Base-by-base conservation (phyloP, 2,113 vertebrate genomes). In the Cathartes aura region DNA sequence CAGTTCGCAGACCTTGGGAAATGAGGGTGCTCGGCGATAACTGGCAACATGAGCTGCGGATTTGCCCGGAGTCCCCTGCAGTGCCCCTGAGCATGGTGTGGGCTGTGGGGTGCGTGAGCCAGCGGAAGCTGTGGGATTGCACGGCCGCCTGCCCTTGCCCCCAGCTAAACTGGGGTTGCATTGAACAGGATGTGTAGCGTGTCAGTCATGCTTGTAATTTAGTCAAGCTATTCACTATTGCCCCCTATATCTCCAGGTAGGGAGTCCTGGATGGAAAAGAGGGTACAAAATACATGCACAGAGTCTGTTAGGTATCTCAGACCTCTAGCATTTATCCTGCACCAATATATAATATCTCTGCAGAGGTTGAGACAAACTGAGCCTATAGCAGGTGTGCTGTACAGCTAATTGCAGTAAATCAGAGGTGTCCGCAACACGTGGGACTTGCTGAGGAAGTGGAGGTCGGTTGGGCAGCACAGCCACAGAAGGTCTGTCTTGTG, bases 91-190 rank as follows among this genome's bases (percentile, higher is more conserved):
- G 6, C 34, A 5, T 1, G 3, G n/a, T 47, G 58, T 52, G 72
- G 62, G 38, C 53, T 86, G 42, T 0, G 2, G 36, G 32, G 6
- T 52, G n/a, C 4, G 4, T 14, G 24, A 83, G 11, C 19, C 5
- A 7, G 53, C 5, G 1, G 42, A 43, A 48, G 60, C 43, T 64
- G 63, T 38, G 63, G 59, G 42, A 45, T 62, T 45, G 32, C 27
- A n/a, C 1, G 7, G 66, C 48, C 1, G 2, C 30, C 43, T 18
- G 22, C 1, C 1, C 32, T 84, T 76, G 38, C 45, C 8, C 18
- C 23, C 56, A 23, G 45, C 20, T 43, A 56, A 64, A n/a, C 3
- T 24, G 47, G 17, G 36, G 27, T 42, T 78, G 15, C 15, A 27
- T 58, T 3, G 36, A 66, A 29, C 38, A 66, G 68, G 34, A 47